Evolutionary conservation across 64 coral and sea anemone species (phyloP), one percentile per base, ranked within the genome.

Genomic region (Montipora sp.): DNA sequence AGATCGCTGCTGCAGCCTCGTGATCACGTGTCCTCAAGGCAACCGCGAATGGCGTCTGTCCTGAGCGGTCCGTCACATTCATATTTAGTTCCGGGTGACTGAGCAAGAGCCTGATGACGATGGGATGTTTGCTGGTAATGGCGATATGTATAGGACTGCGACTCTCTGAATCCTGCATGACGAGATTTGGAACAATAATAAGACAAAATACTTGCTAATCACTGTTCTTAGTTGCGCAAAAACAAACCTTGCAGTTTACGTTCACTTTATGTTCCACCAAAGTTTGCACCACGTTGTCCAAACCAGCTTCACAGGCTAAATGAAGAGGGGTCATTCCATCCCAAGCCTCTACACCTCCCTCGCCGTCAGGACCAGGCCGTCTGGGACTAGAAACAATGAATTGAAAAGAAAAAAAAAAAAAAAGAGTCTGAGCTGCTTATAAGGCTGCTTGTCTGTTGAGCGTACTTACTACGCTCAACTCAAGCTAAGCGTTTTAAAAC

Each of bases 261-360:
- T 96, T 96, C 2, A 87, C 94, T 77, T 99, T 99, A 81, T 99
- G 89, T 92, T 96, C 94, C 1, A 99, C 88, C 4, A 99, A 69
- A 58, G 88, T 92, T 87, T 99, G 98, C 0, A 99, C 89, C 3
- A 99, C 89, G 8, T 87, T 99, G 59, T 99, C 98, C 59, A 99
- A 84, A 4, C 98, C 94, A 3, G 92, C 48, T 0, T 90, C 84
- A 96, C 98, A 99, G 1, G 98, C 94, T 47, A 99, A 67, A 70
- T 99, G 98, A 7, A 99, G 94, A 13, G 98, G 94, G 4, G 80
- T 94, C 60, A 99, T 79, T 51, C 98, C 98, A 75, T 99, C 98
- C 98, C 98, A 99, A 73, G 98, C 98, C 81, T 99, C 98, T 44
- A 99, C 86, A 14, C 98, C 94, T 16, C 98, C 98, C 63, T 96